phyloP scores from a whole-genome alignment of 2,113 vertebrate genomes.

The Erythrocercus mccallii region DNA sequence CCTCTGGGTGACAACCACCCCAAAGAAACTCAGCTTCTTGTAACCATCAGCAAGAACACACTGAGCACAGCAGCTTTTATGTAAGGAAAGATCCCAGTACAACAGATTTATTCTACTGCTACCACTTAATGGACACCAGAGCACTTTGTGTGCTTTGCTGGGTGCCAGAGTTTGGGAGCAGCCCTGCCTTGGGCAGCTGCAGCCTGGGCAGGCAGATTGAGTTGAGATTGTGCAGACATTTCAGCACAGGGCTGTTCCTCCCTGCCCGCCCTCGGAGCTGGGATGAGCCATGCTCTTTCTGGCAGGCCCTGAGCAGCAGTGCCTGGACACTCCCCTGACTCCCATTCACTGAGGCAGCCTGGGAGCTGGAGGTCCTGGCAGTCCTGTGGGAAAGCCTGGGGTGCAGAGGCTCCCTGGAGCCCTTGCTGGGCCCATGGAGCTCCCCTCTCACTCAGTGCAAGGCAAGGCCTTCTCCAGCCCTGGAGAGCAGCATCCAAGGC shows the following conservation, averaged over 20 bases:
- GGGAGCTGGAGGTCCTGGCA: background rate
- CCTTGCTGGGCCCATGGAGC: background rate
- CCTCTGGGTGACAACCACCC: background rate
- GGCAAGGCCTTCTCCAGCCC: background rate
- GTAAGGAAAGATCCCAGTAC: background rate
- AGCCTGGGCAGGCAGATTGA: background rate
- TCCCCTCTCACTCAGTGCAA: background rate
- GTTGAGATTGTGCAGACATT: background rate
- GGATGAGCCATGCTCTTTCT: background rate
- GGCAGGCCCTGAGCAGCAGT: background rate
- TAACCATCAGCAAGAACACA: background rate
- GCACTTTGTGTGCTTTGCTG: background rate
- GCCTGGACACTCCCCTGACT: background rate
- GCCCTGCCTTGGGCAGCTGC: background rate
- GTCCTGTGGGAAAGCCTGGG: rapidly evolving
- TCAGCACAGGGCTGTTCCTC: background rate
- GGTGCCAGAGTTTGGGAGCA: background rate
- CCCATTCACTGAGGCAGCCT: background rate
- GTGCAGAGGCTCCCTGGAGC: background rate
- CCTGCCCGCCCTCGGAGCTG: background rate
- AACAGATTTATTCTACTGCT: background rate
- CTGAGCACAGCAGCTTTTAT: background rate
- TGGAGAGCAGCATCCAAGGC: background rate
- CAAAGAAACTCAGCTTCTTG: background rate
- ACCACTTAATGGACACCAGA: background rate